Evolutionary conservation across 2,888 invertebrate species (phyloP), one percentile per base, ranked within the genome.

Genomic region (Thymelicus sylvestris): DNA sequence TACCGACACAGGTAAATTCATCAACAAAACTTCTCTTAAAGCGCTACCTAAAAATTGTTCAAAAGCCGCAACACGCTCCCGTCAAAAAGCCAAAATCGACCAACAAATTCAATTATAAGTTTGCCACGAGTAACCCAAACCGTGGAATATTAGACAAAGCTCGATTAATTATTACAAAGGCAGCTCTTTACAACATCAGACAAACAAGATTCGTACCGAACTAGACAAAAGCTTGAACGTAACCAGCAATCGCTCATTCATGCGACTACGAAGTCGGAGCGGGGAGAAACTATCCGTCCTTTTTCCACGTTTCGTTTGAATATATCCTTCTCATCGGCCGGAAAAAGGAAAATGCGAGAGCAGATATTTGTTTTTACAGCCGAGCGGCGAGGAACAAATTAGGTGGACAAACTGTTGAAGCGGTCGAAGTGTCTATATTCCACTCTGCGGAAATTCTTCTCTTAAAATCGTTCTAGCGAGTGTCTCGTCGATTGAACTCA

Each of bases 371-470:
- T 93, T 93, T 92, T 92, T 91, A 89, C 92, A 92, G 92, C 86
- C 87, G 91, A 90, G 88, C 88, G 89, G 85, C 89, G 89, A 83
- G 89, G 93, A 92, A 91, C 92, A 93, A 93, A 93, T 93, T 93
- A 92, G 93, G 91, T 91, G 91, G 92, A 92, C 93, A 93, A 92
- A 93, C 93, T 92, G 91, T 91, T 90, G 89, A 89, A 91, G 87
- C 89, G 88, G 86, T 82, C 88, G 90, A 92, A 90, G 91, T 92
- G 92, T 91, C 92, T 91, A 87, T 91, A 90, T 92, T 91, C 88
- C 87, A 84, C 85, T 87, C 83, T 80, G 85, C 79, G 86, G 82
- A 86, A 91, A 91, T 91, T 91, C 88, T 87, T 89, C 88, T 87
- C 87, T 87, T 84, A 84, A 87, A 91, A 90, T 84, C 84, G 84